Base-by-base conservation (phyloP, 2,113 vertebrate species). In the Carassius gibelio region DNA sequence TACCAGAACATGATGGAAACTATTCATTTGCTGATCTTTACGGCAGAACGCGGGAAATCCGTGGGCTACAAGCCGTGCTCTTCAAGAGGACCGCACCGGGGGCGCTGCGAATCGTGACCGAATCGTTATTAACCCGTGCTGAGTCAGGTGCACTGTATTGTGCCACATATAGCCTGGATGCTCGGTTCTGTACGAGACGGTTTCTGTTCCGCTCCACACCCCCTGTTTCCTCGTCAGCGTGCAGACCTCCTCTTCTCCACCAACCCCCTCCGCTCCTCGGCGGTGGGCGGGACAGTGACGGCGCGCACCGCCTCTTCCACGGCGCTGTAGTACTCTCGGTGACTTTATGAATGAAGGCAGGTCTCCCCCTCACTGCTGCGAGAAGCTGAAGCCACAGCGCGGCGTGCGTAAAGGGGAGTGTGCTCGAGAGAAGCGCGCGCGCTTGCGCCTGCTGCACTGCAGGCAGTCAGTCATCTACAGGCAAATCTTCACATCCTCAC, bases 311-410 rank as follows among this genome's bases (percentile, higher is more conserved):
- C 82, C 89, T 87, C 88, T 87, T 89, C 87, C 90, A 90, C 86
- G 90, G 84, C 87, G 90, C 90, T 90, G 92, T 93, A 93, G 89
- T 91, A 91, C 89, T 92, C 85, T 84, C 34, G 87, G 80, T 84
- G 89, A 91, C 91, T 93, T 94, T 93, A 91, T 94, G 93, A 94
- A 94, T 94, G 92, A 87, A 91, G 89, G 80, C 74, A 85, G 87
- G 91, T 87, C 87, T 90, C 85, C 87, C 50, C 74, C 85, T 87
- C 84, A 36, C 59, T 9, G 62, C 77, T 83, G 50, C 84, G 77
- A 72, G 75, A 57, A 78, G 34, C 84, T 52, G 81, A 42, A 82
- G 86, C 82, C 85, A 69, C 76, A 50, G 78, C 81, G 52, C 85
- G 77, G 64, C 79, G 75, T 82, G 74, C 81, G 76, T 84, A 82